These are phyloP conservation scores for Antheraea assamensis DNA, from an alignment of 2,888 invertebrate genomes.

Conservation along the genomic window DNA sequence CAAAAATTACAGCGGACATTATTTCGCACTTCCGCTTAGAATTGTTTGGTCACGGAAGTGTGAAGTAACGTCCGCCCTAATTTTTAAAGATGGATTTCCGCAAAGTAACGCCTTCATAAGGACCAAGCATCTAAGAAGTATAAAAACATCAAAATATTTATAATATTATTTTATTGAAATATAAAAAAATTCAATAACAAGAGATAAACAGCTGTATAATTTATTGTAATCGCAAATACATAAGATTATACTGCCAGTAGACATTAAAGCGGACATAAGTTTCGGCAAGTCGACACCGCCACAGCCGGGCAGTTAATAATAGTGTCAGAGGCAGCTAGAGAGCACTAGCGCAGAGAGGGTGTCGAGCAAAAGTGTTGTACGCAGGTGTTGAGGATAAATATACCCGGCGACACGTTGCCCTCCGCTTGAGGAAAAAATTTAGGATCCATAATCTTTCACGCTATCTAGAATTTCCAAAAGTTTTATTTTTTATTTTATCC, in stretches of 20 bases:
- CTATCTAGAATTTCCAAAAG: not conserved
- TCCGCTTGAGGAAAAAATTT: not conserved
- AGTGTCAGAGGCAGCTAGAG: conserved; percentile 55
- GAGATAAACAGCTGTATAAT: not conserved
- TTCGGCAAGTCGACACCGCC: conserved; percentile 12
- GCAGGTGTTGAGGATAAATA: conserved; percentile 64
- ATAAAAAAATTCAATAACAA: not conserved
- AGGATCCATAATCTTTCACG: not conserved
- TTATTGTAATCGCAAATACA: not conserved
- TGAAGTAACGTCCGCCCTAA: no score
- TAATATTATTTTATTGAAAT: no score
- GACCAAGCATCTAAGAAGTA: no score
- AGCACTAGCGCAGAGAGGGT: conserved; percentile 32
- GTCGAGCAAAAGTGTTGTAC: conserved; percentile 52
- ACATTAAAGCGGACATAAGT: conserved; percentile 14
- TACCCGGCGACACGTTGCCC: not conserved
- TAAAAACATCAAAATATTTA: no score
- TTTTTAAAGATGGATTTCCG: no score
- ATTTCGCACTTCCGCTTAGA: no score
- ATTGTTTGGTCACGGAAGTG: no score
- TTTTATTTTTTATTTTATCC: not conserved
- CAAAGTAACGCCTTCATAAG: no score
- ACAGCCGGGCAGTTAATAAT: conserved; percentile 54
- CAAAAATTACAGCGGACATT: no score
- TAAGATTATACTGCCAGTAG: not conserved